A percentile compares a stretch with the other conserved stretches of the same genome.
Conservation (phyloP, 2,888 invertebrate genomes). For the Lomographa bimaculata region DNA sequence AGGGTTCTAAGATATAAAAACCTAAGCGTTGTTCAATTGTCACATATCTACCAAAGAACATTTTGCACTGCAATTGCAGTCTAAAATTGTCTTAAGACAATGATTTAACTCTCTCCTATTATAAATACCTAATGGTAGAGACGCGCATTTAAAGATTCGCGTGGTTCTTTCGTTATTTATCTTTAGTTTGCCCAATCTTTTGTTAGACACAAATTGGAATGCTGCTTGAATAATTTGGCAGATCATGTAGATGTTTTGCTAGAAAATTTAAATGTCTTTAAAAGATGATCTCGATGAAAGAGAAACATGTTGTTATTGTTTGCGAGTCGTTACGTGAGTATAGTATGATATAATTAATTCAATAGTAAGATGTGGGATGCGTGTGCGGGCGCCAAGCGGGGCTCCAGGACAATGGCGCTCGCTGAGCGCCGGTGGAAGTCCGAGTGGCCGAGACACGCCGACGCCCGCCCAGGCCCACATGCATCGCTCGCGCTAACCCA, state of each 20-base stretch:
- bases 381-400: constrained; percentile 28
- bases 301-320: constrained; percentile 14
- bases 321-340: constrained; percentile 12
- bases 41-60: no score
- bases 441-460: constrained; percentile 74
- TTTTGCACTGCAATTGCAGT: no score
- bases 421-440: constrained; percentile 41
- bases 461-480: constrained; percentile 80
- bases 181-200: constrained; percentile 16
- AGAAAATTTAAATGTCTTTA: not conserved
- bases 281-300: not conserved
- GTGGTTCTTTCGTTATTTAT: no score
- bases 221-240: constrained; percentile 15
- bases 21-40: no score
- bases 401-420: constrained; percentile 61
- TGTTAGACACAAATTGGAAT: constrained; percentile 7
- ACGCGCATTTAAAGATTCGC: no score
- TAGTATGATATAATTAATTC: constrained; percentile 26
- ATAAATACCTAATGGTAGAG: no score
- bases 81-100: no score
- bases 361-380: constrained; percentile 30
- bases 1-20: no score
- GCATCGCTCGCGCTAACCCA: constrained; percentile 78
- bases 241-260: not conserved
- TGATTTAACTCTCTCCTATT: no score